Percentiles rank a stretch among this genome's conserved stretches.
Evolutionary conservation across 2,888 invertebrate species (phyloP).

Genomic region (Mesorhabditis belari): DNA sequence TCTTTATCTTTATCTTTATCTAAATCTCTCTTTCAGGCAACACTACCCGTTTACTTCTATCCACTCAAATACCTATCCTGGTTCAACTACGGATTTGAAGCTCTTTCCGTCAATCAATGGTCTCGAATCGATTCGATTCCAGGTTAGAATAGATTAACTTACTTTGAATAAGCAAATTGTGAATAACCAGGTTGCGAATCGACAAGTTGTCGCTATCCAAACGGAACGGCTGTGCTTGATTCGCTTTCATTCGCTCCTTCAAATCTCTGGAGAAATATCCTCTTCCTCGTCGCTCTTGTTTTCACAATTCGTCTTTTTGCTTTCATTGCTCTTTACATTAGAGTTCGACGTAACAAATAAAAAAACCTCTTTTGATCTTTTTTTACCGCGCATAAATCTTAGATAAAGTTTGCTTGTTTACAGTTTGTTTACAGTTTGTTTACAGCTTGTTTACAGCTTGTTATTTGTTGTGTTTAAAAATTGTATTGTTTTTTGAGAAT

Average conservation of each 20-base stretch:
- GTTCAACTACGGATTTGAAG: slow-evolving; percentile 55
- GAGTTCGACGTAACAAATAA: slow-evolving; percentile 28
- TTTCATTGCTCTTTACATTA: slow-evolving; percentile 32
- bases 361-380: neutral
- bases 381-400: neutral
- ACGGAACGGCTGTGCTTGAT: slow-evolving; percentile 34
- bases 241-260: slow-evolving; percentile 30
- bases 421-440: too few relatives aligned
- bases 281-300: slow-evolving; percentile 30
- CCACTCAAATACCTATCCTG: slow-evolving; percentile 55
- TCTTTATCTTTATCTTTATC: too few relatives aligned
- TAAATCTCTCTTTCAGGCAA: slow-evolving; percentile 74
- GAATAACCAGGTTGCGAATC: slow-evolving; percentile 4
- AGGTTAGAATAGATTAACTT: too few relatives aligned
- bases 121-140: slow-evolving; percentile 39
- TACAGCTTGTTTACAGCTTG: too few relatives aligned
- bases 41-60: slow-evolving; percentile 54
- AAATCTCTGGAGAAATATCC: slow-evolving; percentile 28
- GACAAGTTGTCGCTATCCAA: slow-evolving; percentile 10
- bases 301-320: slow-evolving; percentile 37
- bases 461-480: too few relatives aligned
- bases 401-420: too few relatives aligned
- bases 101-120: slow-evolving; percentile 55
- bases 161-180: neutral
- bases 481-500: too few relatives aligned